Base-by-base conservation (phyloP, 2,113 vertebrate species). In the Silurus meridionalis region DNA sequence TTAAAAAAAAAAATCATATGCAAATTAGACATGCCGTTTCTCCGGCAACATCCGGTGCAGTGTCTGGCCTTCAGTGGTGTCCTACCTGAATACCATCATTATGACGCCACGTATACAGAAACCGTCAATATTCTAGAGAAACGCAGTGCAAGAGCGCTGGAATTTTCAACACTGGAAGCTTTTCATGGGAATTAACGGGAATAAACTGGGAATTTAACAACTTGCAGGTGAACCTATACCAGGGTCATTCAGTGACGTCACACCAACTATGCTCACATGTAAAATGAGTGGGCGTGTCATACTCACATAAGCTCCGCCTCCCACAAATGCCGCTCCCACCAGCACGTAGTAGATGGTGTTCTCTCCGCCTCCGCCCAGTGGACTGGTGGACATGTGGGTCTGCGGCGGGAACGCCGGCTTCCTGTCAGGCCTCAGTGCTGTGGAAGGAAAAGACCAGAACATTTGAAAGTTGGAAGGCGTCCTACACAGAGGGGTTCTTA, bases 221-320 rank as follows among this genome's bases (percentile, higher is more conserved):
- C 37, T 37, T 37, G 37, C 37, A 37, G 37, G 37, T 37, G 37
- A 37, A 37, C 37, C 37, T 37, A 37, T 37, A 2, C 37, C 37
- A 37, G 37, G 37, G 37, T 37, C 37, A 21, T 48, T 72, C 4
- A 48, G 46, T 72, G 69, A 9, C 17, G 17, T 48, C 17, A 21
- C 37, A 48, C 37, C 8, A 67, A 25, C 1, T 28, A 25, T 5
- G 25, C 25, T 67, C 13, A 67, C 5, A 67, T 25, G 13, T 14
- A 61, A 69, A 60, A 37, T 0, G 0, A 60, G 4, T 60, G 1
- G 15, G 72, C 15, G 21, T 64, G 55, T 37, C 37, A 83, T 37
- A 92, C 96, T 96, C 94, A 97, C 97, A 93, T 96, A 97, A 88
- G 85, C 72, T 90, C 93, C 93, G 83, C 93, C 92, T 87, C 94